phyloP scores from a whole-genome alignment of 2,888 invertebrate genomes.

The Patella ulyssiponensis region DNA sequence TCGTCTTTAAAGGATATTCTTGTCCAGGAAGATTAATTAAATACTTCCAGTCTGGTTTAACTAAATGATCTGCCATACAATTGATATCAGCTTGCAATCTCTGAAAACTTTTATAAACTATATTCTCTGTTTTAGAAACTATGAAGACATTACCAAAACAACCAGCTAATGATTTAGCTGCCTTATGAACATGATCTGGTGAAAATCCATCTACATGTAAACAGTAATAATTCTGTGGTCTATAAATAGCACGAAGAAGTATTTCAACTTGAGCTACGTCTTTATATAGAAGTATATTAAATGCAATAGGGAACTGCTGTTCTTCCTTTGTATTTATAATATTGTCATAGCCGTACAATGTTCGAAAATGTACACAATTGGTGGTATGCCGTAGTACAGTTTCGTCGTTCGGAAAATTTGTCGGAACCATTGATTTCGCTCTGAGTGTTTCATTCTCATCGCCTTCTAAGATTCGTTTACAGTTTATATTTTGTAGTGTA shows the following conservation, averaged over 20 bases:
- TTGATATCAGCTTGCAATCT: constrained; percentile 69
- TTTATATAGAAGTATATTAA: constrained; percentile 62
- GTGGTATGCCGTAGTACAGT: constrained; percentile 14
- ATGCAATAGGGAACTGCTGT: constrained; percentile 63
- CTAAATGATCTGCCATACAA: constrained; percentile 67
- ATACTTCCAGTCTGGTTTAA: constrained; percentile 63
- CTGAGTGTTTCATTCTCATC: not conserved
- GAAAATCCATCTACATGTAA: constrained; percentile 67
- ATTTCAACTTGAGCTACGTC: constrained; percentile 61
- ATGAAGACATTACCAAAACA: constrained; percentile 70
- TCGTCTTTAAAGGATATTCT: constrained; percentile 69
- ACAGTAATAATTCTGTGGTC: constrained; percentile 68
- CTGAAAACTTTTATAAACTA: constrained; percentile 67
- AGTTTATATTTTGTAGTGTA: not conserved
- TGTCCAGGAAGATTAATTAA: constrained; percentile 69
- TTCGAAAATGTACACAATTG: constrained; percentile 51
- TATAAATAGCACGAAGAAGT: constrained; percentile 63
- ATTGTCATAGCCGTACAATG: constrained; percentile 42
- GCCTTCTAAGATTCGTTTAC: not conserved
- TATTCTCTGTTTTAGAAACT: constrained; percentile 59
- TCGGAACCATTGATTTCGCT: not conserved
- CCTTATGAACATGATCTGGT: constrained; percentile 41
- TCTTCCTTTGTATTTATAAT: constrained; percentile 42
- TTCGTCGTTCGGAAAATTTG: not conserved
- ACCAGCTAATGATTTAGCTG: constrained; percentile 47